These are phyloP conservation scores for Eristalinus aeneus DNA, from an alignment of 2,888 invertebrate species.

Conservation along the genomic window DNA sequence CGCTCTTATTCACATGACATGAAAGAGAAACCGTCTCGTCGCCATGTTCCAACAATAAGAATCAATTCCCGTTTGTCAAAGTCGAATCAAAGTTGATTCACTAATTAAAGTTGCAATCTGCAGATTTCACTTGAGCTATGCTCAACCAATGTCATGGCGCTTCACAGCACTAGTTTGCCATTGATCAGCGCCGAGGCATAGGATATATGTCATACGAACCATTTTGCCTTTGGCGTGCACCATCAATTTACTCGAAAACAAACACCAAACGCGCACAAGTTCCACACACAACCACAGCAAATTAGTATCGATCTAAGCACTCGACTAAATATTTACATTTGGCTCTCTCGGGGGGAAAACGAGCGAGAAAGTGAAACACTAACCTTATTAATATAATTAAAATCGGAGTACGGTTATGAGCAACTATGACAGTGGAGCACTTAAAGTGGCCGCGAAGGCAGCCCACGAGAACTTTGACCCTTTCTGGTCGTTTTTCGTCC, in stretches of 20 bases:
- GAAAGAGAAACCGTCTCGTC: not conserved
- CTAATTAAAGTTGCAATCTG: slow-evolving; percentile 7
- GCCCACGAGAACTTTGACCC: slow-evolving; percentile 28
- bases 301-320: slow-evolving; percentile 59
- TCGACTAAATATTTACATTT: slow-evolving; percentile 54
- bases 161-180: not conserved
- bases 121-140: slow-evolving; percentile 25
- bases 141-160: not conserved
- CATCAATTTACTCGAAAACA: slow-evolving; percentile 53
- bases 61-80: slow-evolving; percentile 5
- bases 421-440: slow-evolving; percentile 1
- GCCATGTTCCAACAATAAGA: not conserved
- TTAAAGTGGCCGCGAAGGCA: slow-evolving; percentile 1
- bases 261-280: slow-evolving; percentile 8
- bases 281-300: not conserved
- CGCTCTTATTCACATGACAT: not conserved
- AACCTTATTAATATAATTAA: slow-evolving; percentile 64
- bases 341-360: slow-evolving; percentile 41
- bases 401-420: slow-evolving; percentile 46
- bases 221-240: slow-evolving; percentile 30
- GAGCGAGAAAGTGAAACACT: slow-evolving; percentile 65
- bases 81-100: not conserved
- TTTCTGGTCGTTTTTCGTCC: slow-evolving; percentile 9
- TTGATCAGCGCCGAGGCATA: slow-evolving; percentile 15
- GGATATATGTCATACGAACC: slow-evolving; percentile 21